Conservation (phyloP, 2,113 vertebrate genomes). For the Neomonachus schauinslandi region DNA sequence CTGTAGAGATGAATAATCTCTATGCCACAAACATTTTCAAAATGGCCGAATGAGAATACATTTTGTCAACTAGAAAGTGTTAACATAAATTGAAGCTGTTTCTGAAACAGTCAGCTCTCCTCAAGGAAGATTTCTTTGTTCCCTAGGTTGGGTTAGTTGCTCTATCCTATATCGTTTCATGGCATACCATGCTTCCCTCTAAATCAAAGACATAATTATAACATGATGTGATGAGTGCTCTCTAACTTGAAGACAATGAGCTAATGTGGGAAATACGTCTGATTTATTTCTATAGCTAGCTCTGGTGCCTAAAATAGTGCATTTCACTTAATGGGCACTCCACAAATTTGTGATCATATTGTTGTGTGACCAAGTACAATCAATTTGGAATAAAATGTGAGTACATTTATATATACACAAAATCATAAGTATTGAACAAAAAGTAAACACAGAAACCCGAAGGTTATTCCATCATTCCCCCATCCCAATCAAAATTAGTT, state of each 20-base stretch:
- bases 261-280: background rate
- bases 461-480: background rate
- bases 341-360: background rate
- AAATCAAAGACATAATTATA: background rate
- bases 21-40: background rate
- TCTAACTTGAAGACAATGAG: background rate
- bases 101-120: background rate
- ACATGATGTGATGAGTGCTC: background rate
- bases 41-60: background rate
- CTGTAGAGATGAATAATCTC: background rate
- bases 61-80: background rate
- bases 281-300: background rate
- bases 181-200: accelerated
- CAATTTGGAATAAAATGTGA: background rate
- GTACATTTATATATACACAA: background rate
- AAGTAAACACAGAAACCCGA: background rate
- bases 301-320: background rate
- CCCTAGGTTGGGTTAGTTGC: background rate
- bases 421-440: background rate
- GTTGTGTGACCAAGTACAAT: background rate
- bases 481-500: background rate
- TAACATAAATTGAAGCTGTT: background rate
- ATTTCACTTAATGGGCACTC: background rate
- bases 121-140: background rate
- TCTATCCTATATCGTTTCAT: background rate